Evolutionary conservation across 2,113 vertebrate genomes (phyloP).

Genomic region (Passer montanus): DNA sequence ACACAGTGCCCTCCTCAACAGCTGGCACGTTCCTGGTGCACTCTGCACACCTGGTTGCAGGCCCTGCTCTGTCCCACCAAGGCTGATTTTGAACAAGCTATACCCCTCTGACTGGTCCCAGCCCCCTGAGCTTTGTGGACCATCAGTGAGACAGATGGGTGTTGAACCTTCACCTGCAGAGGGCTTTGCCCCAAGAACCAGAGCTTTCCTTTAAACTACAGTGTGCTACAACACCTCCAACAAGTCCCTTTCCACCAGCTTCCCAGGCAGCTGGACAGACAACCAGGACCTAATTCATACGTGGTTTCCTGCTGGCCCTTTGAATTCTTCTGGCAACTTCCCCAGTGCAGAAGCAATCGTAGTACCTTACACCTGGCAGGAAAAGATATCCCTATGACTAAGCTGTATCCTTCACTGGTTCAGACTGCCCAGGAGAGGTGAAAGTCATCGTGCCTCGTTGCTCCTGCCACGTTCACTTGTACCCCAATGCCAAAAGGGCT

Average conservation of each 20-base stretch:
- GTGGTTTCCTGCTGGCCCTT: not conserved
- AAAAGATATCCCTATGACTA: not conserved
- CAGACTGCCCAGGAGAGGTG: not conserved
- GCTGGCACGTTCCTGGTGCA: not conserved
- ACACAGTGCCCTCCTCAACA: not conserved
- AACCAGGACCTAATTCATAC: not conserved
- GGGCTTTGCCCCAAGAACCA: not conserved
- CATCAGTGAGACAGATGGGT: rapidly evolving
- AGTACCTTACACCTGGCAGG: not conserved
- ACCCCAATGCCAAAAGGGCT: not conserved
- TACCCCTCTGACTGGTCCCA: not conserved
- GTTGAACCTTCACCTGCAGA: not conserved
- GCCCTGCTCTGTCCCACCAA: not conserved
- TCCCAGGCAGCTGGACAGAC: not conserved
- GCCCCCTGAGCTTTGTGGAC: not conserved
- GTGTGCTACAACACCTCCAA: not conserved
- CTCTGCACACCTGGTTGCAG: not conserved
- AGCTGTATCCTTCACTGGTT: not conserved
- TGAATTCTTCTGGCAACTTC: not conserved
- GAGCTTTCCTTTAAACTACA: not conserved
- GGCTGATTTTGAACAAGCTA: not conserved
- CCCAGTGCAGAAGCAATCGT: not conserved
- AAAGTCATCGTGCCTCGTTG: not conserved
- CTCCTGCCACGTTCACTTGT: not conserved
- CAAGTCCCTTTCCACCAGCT: not conserved